phyloP scores from a whole-genome alignment of 2,797 vertebrate species.

The Etheostoma perlongum region DNA sequence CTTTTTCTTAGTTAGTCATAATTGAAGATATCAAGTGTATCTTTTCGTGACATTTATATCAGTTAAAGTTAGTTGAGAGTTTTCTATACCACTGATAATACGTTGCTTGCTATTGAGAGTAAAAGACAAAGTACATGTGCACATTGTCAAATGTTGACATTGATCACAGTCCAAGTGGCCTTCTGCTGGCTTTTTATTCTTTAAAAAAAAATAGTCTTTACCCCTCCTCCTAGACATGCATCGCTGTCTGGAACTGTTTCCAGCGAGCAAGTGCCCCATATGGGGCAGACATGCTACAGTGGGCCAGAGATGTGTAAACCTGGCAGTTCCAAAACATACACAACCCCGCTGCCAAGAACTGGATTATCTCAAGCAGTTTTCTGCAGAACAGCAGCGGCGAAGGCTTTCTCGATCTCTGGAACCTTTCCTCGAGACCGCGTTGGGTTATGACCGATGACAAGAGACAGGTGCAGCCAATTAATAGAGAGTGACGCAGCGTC shows the following conservation, averaged over 20 bases:
- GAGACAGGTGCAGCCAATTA: slow-evolving; percentile 91
- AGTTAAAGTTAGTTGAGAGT: neutral
- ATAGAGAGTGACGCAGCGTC: slow-evolving; percentile 73
- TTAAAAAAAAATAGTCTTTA: slow-evolving; percentile 22
- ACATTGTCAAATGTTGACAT: slow-evolving; percentile 34
- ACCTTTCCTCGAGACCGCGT: slow-evolving; percentile 80
- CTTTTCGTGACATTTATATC: neutral
- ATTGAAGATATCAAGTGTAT: neutral
- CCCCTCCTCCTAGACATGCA: slow-evolving; percentile 43
- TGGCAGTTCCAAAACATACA: slow-evolving; percentile 82
- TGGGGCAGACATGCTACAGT: slow-evolving; percentile 75
- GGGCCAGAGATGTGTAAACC: slow-evolving; percentile 77
- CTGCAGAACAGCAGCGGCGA: slow-evolving; percentile 63
- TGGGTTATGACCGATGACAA: slow-evolving; percentile 87
- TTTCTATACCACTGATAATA: slow-evolving; percentile 3
- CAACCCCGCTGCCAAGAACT: slow-evolving; percentile 78
- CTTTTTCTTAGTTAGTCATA: slow-evolving; percentile 3
- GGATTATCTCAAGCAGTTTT: slow-evolving; percentile 82
- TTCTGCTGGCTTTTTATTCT: slow-evolving; percentile 38
- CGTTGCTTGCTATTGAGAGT: neutral
- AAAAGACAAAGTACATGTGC: slow-evolving; percentile 23
- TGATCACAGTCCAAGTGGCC: slow-evolving; percentile 46
- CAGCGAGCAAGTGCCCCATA: slow-evolving; percentile 67
- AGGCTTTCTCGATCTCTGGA: slow-evolving; percentile 76
- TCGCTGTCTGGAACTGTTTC: slow-evolving; percentile 63